Evolutionary conservation across 2,888 invertebrate genomes (phyloP), one percentile per base, ranked within the genome.

Genomic region (Macropis europaea): DNA sequence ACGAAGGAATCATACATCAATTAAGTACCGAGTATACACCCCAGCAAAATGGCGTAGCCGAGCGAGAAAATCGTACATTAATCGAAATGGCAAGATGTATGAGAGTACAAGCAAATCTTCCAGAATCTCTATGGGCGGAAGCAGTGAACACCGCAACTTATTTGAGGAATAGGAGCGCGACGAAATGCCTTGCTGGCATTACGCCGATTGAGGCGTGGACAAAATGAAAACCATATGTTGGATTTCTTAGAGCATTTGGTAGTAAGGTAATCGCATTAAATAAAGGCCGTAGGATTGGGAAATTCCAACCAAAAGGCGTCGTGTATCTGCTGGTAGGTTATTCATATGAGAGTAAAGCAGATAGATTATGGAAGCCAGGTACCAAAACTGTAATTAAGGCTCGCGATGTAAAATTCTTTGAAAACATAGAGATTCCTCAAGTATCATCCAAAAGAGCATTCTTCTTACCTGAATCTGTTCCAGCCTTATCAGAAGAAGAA

Each of bases 31-130:
- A 84, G 2, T 81, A 84, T 11, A 83, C 77, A 0, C 84, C 83
- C 0, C 80, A 87, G 36, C 83, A 85, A 13, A 88, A 87, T 54
- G 87, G 83, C 0, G 73, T 81, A 0, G 81, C 87, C 0, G 84
- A 89, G 54, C 34, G 83, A 1, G 71, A 76, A 3, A 87, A 87
- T 22, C 69, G 83, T 0, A 87, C 84, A 0, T 34, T 87, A 0
- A 73, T 84, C 2, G 83, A 86, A 17, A 76, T 79, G 66, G 82
- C 84, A 0, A 59, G 85, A 4, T 78, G 80, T 2, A 76, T 88
- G 47, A 40, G 88, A 53, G n/a, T 74, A 2, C 75, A 82, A 36
- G 76, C 70, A 2, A 68, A 59, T 0, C 53, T 85, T 0, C 73
- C 77, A 11, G 38, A 79, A 1, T 64, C 67, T 5, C 68, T 87